These are phyloP conservation scores for Tetranychus piercei DNA, from an alignment of 2,888 invertebrate genomes.

Conservation along the genomic window DNA sequence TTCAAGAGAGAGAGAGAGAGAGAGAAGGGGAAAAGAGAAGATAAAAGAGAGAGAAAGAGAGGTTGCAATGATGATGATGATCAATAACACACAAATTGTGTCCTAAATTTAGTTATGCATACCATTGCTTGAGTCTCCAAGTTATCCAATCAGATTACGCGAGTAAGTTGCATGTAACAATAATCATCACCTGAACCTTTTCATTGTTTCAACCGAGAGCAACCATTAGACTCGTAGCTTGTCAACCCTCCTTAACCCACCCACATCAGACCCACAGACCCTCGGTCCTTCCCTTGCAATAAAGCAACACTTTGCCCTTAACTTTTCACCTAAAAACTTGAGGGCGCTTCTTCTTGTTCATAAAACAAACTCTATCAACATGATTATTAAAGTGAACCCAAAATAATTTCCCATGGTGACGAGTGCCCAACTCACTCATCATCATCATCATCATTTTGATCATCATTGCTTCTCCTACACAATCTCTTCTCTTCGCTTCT, in stretches of 20 bases:
- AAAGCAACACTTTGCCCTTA: background rate
- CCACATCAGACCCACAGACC: background rate
- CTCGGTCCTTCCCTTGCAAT: background rate
- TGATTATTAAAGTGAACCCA: background rate
- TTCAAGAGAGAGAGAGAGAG: background rate
- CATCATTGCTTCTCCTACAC: background rate
- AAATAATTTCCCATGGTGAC: slow-evolving; percentile 1
- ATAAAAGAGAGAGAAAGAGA: background rate
- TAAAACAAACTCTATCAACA: background rate
- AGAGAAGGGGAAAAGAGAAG: background rate
- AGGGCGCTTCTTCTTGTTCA: background rate
- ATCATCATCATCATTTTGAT: background rate
- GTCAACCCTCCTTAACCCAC: background rate
- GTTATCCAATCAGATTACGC: background rate
- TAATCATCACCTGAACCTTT: slow-evolving; percentile 1
- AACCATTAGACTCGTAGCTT: background rate
- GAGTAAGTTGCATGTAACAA: background rate
- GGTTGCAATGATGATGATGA: background rate
- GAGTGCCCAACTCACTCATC: background rate
- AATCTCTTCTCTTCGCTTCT: background rate
- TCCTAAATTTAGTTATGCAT: background rate
- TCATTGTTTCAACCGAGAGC: background rate
- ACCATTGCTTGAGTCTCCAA: background rate
- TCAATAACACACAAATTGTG: background rate
- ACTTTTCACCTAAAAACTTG: background rate